These are phyloP conservation scores for Endotricha flammealis DNA, from an alignment of 2,888 invertebrate species.

Conservation along the genomic window DNA sequence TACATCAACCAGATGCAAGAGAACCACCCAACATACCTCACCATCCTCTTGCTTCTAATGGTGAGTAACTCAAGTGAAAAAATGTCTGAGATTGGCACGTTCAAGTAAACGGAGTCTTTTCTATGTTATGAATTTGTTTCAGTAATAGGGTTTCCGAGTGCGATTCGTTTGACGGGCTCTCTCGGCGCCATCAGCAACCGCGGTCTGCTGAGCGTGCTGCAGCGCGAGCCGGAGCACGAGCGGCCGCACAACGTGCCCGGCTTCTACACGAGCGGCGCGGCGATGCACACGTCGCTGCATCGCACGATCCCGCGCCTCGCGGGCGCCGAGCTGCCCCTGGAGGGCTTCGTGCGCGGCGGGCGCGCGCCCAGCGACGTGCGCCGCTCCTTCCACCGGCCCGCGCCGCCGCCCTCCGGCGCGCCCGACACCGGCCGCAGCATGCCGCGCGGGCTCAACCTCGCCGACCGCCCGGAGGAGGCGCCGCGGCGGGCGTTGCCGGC, in stretches of 20 bases:
- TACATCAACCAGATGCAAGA: slow-evolving; percentile 43
- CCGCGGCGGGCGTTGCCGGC: too few relatives aligned
- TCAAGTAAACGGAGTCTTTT: too few relatives aligned
- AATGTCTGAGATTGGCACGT: background rate
- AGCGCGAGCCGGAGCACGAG: slow-evolving; percentile 59
- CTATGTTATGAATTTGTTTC: slow-evolving; percentile 3
- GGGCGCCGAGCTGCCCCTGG: slow-evolving; percentile 48
- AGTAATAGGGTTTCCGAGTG: slow-evolving; percentile 51
- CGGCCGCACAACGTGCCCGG: slow-evolving; percentile 68
- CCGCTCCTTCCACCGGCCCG: slow-evolving; percentile 68
- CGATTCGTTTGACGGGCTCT: slow-evolving; percentile 64
- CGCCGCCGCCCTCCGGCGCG: slow-evolving; percentile 45
- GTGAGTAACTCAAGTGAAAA: slow-evolving; percentile 38
- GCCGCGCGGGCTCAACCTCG: slow-evolving; percentile 76
- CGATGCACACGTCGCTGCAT: slow-evolving; percentile 53
- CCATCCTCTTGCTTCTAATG: slow-evolving; percentile 49
- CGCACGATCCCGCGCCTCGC: slow-evolving; percentile 70
- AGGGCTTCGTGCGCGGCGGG: slow-evolving; percentile 29
- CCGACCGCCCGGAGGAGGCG: slow-evolving; percentile 26
- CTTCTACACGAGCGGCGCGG: slow-evolving; percentile 52
- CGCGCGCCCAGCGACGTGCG: slow-evolving; percentile 57
- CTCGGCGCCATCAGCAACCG: slow-evolving; percentile 67
- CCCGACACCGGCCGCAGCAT: slow-evolving; percentile 57
- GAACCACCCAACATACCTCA: slow-evolving; percentile 43
- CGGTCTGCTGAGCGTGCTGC: slow-evolving; percentile 45